These are phyloP conservation scores for Rhinella marina DNA, from an alignment of 2,797 vertebrate genomes.

Conservation along the genomic window DNA sequence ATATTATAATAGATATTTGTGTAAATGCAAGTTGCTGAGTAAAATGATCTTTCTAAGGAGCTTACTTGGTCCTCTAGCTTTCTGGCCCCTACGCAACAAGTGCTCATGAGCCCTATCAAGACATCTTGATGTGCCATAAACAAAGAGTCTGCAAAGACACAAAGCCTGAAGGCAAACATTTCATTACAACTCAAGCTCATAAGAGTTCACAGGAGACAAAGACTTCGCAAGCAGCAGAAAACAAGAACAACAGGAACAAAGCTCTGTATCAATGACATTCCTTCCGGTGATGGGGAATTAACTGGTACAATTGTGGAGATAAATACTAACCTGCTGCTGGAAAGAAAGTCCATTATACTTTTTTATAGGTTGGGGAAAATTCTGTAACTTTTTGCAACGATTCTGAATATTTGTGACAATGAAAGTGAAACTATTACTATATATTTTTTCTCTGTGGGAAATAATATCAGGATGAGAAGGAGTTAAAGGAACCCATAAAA, in stretches of 20 bases:
- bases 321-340: conserved; percentile 1
- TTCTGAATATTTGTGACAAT: neutral
- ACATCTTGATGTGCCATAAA: conserved; percentile 29
- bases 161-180: conserved; percentile 45
- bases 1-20: neutral
- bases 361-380: neutral
- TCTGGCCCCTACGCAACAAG: conserved; percentile 30
- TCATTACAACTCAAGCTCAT: conserved; percentile 30
- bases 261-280: conserved; percentile 38
- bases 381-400: no score
- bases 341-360: neutral
- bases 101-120: conserved; percentile 30
- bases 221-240: conserved; percentile 13
- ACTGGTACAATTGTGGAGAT: conserved; percentile 37
- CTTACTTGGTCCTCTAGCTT: neutral
- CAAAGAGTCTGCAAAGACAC: conserved; percentile 35
- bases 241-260: conserved; percentile 45
- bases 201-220: conserved; percentile 20
- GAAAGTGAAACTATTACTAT: neutral
- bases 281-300: conserved; percentile 38
- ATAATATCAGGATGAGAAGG: neutral
- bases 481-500: neutral
- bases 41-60: neutral
- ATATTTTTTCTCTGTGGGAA: neutral
- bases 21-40: neutral